Evolutionary conservation across 2,797 vertebrate species (phyloP), one percentile per base, ranked within the genome.

Genomic region (Vespertilio murinus): DNA sequence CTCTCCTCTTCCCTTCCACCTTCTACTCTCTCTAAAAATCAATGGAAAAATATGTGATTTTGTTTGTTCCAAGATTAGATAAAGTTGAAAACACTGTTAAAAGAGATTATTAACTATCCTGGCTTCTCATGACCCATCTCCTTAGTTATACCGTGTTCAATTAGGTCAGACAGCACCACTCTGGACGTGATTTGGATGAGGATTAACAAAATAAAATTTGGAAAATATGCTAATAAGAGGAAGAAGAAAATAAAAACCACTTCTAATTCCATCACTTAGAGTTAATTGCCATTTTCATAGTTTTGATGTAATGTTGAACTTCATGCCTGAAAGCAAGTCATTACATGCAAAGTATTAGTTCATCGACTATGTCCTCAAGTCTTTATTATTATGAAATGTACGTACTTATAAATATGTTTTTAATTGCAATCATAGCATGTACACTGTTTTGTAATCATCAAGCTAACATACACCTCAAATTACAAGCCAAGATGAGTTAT

Each of bases 111-210:
- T 18, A 71, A 10, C 33, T 69, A 38, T 90, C 9, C n/a, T 42
- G 92, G 81, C 61, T 87, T 94, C 56, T 93, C 89, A 70, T 13
- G 49, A 35, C 42, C 10, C 12, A 1, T 70, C 14, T 91, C 84
- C 70, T 93, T 23, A 20, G 8, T 69, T 42, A 73, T 17, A 28
- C 54, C 30, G 8, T 22, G 9, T 85, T 95, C 69, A 86, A 5
- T 88, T 45, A 92, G 14, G 35, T 91, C 78, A 84, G 70, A 77
- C 40, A 81, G 94, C 40, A 35, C 74, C 86, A 79, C 30, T 30
- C 22, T 70, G 65, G 54, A 49, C 64, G 52, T 1, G 3, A 25
- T 2, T 61, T 61, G 28, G 59, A 61, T 61, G 59, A 61, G 12
- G 28, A 30, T 3, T 61, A 30, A 61, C 28, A 61, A 94, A 69